These are phyloP conservation scores for Mesorhabditis belari DNA, from an alignment of 2,888 invertebrate species.

Conservation along the genomic window DNA sequence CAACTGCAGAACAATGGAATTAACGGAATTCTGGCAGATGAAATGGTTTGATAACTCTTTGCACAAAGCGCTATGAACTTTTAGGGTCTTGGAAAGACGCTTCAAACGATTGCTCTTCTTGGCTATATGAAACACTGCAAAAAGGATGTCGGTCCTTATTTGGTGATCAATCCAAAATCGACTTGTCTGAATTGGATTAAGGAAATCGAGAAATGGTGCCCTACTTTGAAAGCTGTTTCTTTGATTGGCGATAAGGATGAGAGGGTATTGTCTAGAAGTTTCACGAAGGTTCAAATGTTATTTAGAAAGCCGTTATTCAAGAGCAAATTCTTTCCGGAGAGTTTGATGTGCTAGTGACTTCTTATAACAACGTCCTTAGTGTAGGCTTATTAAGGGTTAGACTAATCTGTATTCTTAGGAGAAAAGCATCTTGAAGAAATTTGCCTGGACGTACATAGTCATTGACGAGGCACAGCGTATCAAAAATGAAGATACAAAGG, in stretches of 20 bases:
- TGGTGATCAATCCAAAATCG: slow-evolving; percentile 2
- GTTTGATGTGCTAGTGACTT: slow-evolving; percentile 3
- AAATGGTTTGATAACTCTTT: slow-evolving; percentile 29
- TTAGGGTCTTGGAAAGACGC: slow-evolving; percentile 12
- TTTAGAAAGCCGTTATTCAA: not conserved
- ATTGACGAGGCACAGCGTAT: slow-evolving; percentile 9
- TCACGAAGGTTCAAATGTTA: not conserved
- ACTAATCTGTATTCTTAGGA: no score
- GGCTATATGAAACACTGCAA: slow-evolving; percentile 4
- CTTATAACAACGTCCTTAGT: slow-evolving; percentile 4
- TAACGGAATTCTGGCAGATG: slow-evolving; percentile 74
- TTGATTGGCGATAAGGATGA: slow-evolving; percentile 2
- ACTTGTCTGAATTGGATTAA: slow-evolving; percentile 6
- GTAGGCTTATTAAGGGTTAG: slow-evolving; percentile 92
- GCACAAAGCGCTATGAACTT: no score
- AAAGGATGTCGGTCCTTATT: not conserved
- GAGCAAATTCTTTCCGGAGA: not conserved
- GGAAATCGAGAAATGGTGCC: slow-evolving; percentile 2
- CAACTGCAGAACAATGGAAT: slow-evolving; percentile 88
- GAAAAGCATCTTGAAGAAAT: not conserved
- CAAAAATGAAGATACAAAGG: slow-evolving; percentile 1
- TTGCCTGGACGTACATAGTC: slow-evolving; percentile 6
- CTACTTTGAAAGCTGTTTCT: slow-evolving; percentile 1
- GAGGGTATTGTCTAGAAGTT: slow-evolving; percentile 3
- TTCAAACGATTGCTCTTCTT: slow-evolving; percentile 8